Percentiles rank a stretch among this genome's conserved stretches.
phyloP scores from a whole-genome alignment of 30 jellyfish, hydroid and myxozoan species.

The Hydractinia symbiolongicarpus region DNA sequence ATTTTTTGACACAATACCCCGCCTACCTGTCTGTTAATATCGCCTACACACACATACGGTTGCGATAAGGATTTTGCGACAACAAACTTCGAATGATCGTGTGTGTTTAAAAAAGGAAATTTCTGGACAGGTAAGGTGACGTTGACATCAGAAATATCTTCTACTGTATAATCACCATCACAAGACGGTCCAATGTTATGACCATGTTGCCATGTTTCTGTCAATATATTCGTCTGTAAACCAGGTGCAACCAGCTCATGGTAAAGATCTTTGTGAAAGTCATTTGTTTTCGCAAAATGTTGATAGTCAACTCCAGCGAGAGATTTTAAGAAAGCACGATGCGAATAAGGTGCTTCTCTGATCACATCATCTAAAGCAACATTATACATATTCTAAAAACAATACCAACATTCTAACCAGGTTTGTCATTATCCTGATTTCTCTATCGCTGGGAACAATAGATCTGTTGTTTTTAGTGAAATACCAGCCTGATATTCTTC shows the following conservation, averaged over 20 bases:
- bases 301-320: constrained; percentile 52
- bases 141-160: constrained; percentile 48
- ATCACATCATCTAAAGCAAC: constrained; percentile 44
- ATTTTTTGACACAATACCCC: not conserved
- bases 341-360: constrained; percentile 51
- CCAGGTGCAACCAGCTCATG: constrained; percentile 83
- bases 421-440: no score
- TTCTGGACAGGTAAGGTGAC: constrained; percentile 14
- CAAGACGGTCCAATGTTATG: constrained; percentile 69
- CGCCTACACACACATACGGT: constrained; percentile 89
- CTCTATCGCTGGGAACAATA: no score
- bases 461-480: no score
- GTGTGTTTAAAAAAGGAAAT: constrained; percentile 14
- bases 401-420: no score
- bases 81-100: constrained; percentile 86
- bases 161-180: constrained; percentile 62
- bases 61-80: constrained; percentile 41
- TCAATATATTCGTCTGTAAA: constrained; percentile 48
- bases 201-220: constrained; percentile 98
- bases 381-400: no score
- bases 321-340: constrained; percentile 48
- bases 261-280: constrained; percentile 67
- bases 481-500: no score
- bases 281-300: constrained; percentile 66
- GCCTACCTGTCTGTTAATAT: constrained; percentile 81